Conservation (phyloP, 2,797 vertebrate species). For the Ispidina lecontei region DNA sequence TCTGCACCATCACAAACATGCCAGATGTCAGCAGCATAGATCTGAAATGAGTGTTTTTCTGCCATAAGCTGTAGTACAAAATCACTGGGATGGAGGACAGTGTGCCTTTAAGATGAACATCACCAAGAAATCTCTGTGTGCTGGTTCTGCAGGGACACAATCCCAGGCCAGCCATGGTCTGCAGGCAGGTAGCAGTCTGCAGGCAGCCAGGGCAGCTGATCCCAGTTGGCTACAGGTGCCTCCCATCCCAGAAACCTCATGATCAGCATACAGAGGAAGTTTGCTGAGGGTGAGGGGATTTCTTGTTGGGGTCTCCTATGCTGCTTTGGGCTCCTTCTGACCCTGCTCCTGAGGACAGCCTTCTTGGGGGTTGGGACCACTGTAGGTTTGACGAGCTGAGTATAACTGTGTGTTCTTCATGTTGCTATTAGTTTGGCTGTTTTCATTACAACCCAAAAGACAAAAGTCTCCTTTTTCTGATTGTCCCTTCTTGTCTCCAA, state of each 20-base stretch:
- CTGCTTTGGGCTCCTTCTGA: too few relatives aligned
- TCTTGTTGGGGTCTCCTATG: neutral
- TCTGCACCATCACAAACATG: neutral
- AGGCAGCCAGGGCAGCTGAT: too few relatives aligned
- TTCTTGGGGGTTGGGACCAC: too few relatives aligned
- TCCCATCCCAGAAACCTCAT: too few relatives aligned
- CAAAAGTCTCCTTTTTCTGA: neutral
- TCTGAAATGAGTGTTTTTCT: neutral
- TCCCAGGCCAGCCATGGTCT: too few relatives aligned
- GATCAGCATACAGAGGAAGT: neutral
- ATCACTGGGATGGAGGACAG: neutral
- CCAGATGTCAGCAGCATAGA: accelerated
- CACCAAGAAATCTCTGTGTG: neutral
- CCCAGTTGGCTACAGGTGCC: too few relatives aligned
- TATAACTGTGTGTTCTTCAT: neutral
- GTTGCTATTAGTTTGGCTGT: neutral
- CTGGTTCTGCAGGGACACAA: too few relatives aligned
- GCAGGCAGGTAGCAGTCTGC: too few relatives aligned
- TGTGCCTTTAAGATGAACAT: neutral
- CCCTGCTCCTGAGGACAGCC: neutral
- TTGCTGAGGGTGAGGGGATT: neutral
- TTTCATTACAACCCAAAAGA: neutral
- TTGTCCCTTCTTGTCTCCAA: neutral
- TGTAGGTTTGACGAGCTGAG: neutral
- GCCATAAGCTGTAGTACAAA: neutral